phyloP scores from a whole-genome alignment of 2,888 invertebrate genomes.

The Tinea pellionella region DNA sequence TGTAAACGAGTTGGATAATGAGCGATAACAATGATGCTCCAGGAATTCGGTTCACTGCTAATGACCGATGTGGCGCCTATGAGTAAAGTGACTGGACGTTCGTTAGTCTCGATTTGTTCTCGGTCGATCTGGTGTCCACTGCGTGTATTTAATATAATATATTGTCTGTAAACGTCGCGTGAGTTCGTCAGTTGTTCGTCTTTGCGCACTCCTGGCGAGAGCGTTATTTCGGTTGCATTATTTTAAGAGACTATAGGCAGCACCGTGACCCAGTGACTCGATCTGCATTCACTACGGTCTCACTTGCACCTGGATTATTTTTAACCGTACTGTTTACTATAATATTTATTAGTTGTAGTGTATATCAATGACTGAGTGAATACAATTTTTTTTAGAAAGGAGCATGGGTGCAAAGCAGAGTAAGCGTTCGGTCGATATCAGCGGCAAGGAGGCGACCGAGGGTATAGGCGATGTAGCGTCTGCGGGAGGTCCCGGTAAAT shows the following conservation, averaged over 20 bases:
- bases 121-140: neutral
- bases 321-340: slow-evolving; percentile 16
- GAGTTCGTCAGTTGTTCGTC: slow-evolving; percentile 21
- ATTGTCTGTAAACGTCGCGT: neutral
- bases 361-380: too few relatives aligned
- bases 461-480: slow-evolving; percentile 71
- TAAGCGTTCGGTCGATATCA: slow-evolving; percentile 89
- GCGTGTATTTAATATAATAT: neutral
- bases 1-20: slow-evolving; percentile 40
- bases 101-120: neutral
- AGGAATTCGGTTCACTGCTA: slow-evolving; percentile 42
- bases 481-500: slow-evolving; percentile 74
- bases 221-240: slow-evolving; percentile 48
- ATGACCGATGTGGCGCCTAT: slow-evolving; percentile 29
- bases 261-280: slow-evolving; percentile 54
- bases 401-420: slow-evolving; percentile 88
- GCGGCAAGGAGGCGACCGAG: slow-evolving; percentile 75
- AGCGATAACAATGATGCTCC: slow-evolving; percentile 42
- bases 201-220: neutral
- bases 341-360: neutral
- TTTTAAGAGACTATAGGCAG: slow-evolving; percentile 41
- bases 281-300: slow-evolving; percentile 41
- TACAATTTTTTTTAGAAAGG: neutral
- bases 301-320: slow-evolving; percentile 32
- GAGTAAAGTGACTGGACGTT: neutral